phyloP scores from a whole-genome alignment of 1,140 invertebrate genomes.

The Temnothorax longispinosus region DNA sequence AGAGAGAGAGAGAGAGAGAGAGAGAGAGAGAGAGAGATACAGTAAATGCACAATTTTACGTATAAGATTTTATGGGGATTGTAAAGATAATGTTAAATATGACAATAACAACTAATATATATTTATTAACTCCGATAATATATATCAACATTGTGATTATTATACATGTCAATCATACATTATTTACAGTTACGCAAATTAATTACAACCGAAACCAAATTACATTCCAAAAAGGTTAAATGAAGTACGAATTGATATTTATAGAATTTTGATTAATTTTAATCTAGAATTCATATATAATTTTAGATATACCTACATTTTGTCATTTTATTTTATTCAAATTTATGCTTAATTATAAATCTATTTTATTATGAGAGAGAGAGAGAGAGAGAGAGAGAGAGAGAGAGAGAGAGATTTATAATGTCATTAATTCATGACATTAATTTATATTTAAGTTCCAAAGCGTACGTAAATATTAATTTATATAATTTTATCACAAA shows the following conservation, averaged over 20 bases:
- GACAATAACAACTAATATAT: not conserved
- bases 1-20: not conserved
- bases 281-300: not conserved
- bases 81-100: not conserved
- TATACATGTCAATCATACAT: not conserved
- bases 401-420: not conserved
- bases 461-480: not conserved
- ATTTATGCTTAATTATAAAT: not conserved
- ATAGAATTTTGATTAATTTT: slow-evolving; percentile 8
- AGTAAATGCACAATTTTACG: not conserved
- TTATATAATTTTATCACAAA: not conserved
- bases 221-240: not conserved
- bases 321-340: not conserved
- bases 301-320: not conserved
- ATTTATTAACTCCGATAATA: not conserved
- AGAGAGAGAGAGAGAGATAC: no score
- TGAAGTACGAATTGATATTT: not conserved
- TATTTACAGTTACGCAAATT: not conserved
- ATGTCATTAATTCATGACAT: not conserved
- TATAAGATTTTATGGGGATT: not conserved
- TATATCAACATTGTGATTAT: not conserved
- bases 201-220: not conserved
- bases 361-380: not conserved
- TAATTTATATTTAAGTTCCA: slow-evolving; percentile 3
- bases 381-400: not conserved